These are phyloP conservation scores for Dryas iulia DNA, from an alignment of 1,140 invertebrate species.

Conservation along the genomic window DNA sequence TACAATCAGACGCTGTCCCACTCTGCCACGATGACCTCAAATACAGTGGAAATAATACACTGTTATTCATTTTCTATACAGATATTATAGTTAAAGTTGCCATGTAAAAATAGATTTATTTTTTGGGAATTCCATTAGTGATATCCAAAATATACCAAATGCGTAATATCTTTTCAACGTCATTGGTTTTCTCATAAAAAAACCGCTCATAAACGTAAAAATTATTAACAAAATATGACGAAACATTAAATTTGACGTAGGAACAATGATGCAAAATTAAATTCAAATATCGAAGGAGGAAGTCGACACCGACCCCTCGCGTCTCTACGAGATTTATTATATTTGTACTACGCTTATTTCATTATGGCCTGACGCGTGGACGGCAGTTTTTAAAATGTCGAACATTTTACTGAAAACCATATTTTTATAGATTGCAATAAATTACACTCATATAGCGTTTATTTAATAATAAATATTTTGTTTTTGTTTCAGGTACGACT, in stretches of 20 bases:
- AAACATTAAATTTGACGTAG: slow-evolving; percentile 22
- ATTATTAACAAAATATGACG: background rate
- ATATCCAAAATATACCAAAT: no score
- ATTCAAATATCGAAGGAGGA: slow-evolving; percentile 79
- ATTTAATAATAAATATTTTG: background rate
- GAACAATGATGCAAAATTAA: slow-evolving; percentile 72
- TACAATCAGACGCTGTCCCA: no score
- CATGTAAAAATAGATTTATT: no score
- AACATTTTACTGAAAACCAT: background rate
- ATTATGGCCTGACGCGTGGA: slow-evolving; percentile 59
- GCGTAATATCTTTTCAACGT: no score
- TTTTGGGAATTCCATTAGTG: no score
- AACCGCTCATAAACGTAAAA: no score
- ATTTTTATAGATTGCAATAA: background rate
- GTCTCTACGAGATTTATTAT: slow-evolving; percentile 74
- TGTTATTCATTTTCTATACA: no score
- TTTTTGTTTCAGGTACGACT: slow-evolving; percentile 13
- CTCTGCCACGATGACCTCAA: no score
- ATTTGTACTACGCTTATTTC: slow-evolving; percentile 77
- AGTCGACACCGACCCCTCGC: slow-evolving; percentile 67
- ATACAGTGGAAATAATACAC: no score
- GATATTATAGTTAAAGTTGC: no score
- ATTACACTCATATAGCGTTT: background rate
- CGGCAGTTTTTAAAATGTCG: slow-evolving; percentile 25
- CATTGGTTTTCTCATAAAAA: no score